Percentiles rank a stretch among this genome's conserved stretches.
Conservation (phyloP, 2,888 invertebrate species). For the Apamea sordens region DNA sequence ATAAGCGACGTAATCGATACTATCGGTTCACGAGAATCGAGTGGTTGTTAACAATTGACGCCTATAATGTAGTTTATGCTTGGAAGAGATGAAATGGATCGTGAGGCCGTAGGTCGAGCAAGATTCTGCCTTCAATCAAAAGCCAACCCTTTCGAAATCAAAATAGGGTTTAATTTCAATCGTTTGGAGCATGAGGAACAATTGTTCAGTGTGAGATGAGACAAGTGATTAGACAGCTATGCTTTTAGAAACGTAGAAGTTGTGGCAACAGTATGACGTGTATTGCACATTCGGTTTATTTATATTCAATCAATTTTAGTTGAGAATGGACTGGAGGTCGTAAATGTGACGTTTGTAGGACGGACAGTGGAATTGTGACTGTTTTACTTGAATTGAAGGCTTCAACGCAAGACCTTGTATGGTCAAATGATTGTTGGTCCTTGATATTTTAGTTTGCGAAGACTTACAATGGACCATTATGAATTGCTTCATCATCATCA, state of each 20-base stretch:
- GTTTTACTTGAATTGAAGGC: conserved; percentile 16
- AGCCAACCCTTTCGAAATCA: conserved; percentile 58
- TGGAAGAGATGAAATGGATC: conserved; percentile 88
- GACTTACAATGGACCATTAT: background rate
- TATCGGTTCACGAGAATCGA: conserved; percentile 88
- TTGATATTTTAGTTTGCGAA: background rate
- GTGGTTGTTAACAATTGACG: conserved; percentile 89
- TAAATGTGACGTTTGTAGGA: conserved; percentile 36
- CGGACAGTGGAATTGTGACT: conserved; percentile 5
- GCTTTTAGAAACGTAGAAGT: conserved; percentile 73
- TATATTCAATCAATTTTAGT: conserved; percentile 64
- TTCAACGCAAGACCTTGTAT: background rate
- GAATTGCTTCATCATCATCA: background rate
- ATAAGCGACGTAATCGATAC: conserved; percentile 87
- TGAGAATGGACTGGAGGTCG: conserved; percentile 25
- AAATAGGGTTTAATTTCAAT: conserved; percentile 71
- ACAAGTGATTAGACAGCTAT: conserved; percentile 81
- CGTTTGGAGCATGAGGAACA: conserved; percentile 73
- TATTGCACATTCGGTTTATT: conserved; percentile 64
- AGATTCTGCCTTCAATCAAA: conserved; percentile 48
- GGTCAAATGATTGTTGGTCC: background rate
- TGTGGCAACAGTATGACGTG: conserved; percentile 67
- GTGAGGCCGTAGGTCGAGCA: conserved; percentile 86
- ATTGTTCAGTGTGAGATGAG: conserved; percentile 83
- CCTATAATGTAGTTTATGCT: conserved; percentile 88